phyloP scores from a whole-genome alignment of 2,888 invertebrate genomes.

The Ophion costatus region DNA sequence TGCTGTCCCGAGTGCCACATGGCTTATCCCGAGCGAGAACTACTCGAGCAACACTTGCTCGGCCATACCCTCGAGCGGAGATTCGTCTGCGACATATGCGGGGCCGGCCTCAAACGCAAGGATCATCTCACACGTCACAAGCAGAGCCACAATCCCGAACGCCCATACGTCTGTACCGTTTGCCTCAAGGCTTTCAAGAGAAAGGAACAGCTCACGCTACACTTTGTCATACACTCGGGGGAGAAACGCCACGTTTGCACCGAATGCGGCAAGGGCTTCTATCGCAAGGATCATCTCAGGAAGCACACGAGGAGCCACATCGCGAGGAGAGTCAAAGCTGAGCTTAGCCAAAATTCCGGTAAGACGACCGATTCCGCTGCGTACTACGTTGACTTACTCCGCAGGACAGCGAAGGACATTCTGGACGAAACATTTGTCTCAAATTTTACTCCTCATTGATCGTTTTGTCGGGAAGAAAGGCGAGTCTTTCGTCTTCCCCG shows the following conservation, averaged over 20 bases:
- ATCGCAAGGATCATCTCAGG: conserved; percentile 93
- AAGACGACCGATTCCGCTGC: conserved; percentile 52
- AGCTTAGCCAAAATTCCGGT: conserved; percentile 89
- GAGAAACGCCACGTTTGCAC: conserved; percentile 94
- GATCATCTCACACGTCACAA: conserved; percentile 95
- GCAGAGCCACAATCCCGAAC: conserved; percentile 94
- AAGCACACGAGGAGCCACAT: conserved; percentile 94
- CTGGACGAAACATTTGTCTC: no score
- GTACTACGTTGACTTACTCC: no score
- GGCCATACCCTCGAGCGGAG: conserved; percentile 93
- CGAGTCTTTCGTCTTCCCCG: no score
- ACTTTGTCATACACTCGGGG: conserved; percentile 95
- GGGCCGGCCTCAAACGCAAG: conserved; percentile 93
- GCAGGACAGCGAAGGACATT: no score
- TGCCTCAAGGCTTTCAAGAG: conserved; percentile 95
- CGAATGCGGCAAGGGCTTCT: conserved; percentile 95
- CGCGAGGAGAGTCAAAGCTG: conserved; percentile 93
- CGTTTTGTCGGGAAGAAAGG: no score
- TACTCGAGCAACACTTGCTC: conserved; percentile 93
- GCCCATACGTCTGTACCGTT: conserved; percentile 94
- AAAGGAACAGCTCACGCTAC: conserved; percentile 94
- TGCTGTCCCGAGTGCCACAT: conserved; percentile 96
- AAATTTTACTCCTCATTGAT: no score
- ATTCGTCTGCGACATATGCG: conserved; percentile 95
- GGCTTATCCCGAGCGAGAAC: conserved; percentile 94